A percentile compares a stretch with the other conserved stretches of the same genome.
Evolutionary conservation across 2,113 vertebrate species (phyloP).

Genomic region (Oceanites oceanicus): DNA sequence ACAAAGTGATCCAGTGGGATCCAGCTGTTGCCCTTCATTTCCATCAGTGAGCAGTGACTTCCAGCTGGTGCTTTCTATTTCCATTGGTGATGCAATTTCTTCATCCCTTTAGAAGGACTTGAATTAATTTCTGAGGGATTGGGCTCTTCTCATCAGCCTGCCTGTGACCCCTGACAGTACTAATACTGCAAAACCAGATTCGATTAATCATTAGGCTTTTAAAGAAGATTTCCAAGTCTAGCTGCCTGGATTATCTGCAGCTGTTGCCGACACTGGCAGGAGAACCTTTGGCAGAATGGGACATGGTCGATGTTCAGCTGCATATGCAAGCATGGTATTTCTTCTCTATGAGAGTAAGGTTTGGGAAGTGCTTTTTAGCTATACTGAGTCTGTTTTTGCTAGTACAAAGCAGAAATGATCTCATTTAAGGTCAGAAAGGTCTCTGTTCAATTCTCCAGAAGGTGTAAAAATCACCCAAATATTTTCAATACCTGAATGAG

Average conservation of each 20-base stretch:
- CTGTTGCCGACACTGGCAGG: neutral
- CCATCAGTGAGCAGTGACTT: neutral
- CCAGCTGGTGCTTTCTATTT: neutral
- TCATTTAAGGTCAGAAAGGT: neutral
- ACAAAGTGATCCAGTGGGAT: neutral
- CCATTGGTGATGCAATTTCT: neutral
- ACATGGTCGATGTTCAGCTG: neutral
- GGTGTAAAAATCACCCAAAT: neutral
- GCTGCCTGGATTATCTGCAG: slow-evolving; percentile 27
- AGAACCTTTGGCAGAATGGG: neutral
- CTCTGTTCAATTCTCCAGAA: neutral
- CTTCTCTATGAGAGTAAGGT: neutral
- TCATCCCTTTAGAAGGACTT: slow-evolving; percentile 19
- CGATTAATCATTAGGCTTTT: slow-evolving; percentile 65
- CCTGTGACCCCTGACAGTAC: neutral
- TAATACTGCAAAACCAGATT: slow-evolving; percentile 27
- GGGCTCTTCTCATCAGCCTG: slow-evolving; percentile 36
- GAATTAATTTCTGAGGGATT: slow-evolving; percentile 55
- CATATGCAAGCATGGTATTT: neutral
- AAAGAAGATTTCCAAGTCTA: slow-evolving; percentile 43
- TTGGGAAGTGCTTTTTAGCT: neutral
- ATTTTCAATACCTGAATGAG: neutral
- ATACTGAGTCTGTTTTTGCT: neutral
- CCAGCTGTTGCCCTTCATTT: neutral
- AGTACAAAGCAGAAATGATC: neutral